Evolutionary conservation across 2,797 vertebrate species (phyloP), one percentile per base, ranked within the genome.

Genomic region (Mormyrus proboscirostris): DNA sequence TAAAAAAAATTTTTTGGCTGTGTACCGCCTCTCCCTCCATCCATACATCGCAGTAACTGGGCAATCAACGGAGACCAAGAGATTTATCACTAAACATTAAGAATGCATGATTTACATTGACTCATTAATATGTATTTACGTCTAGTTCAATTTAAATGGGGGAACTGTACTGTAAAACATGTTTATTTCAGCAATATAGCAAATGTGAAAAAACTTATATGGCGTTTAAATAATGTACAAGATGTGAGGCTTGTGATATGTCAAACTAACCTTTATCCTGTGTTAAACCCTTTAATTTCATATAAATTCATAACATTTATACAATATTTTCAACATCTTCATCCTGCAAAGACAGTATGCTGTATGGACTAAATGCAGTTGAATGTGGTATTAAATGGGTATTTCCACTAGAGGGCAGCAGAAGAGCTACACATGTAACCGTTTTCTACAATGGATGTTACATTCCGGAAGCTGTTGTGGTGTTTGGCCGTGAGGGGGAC

Each of bases 331-430:
- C 76, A 49, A 55, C 38, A 59, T 84, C 14, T 22, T 41, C 12
- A 49, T 84, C 79, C 38, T 44, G 38, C 83, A 90, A 76, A 33
- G n/a, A 10, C 16, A 92, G 90, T 92, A 55, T 16, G 29, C 29
- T 33, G 29, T 33, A 16, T 86, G 57, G 22, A 51, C 62, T 79
- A 59, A 57, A 89, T 89, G 83, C 38, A 44, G 4, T 9, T 92
- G n/a, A 51, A 91, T 91, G 12, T 93, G 76, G 83, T 83, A 89
- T 84, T 4, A 47, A 88, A 84, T 73, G 51, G 92, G 93, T 92
- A 93, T 87, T 88, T 87, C 88, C 89, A 91, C 50, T 55, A 92
- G 90, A 88, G 90, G 88, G 65, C 50, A 89, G 83, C 44, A 44
- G 38, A 88, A 88, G 88, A 87, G 90, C 83, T 90, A 59, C 41